Conservation (phyloP, 2,888 invertebrate species). For the Torymus tubicola region DNA sequence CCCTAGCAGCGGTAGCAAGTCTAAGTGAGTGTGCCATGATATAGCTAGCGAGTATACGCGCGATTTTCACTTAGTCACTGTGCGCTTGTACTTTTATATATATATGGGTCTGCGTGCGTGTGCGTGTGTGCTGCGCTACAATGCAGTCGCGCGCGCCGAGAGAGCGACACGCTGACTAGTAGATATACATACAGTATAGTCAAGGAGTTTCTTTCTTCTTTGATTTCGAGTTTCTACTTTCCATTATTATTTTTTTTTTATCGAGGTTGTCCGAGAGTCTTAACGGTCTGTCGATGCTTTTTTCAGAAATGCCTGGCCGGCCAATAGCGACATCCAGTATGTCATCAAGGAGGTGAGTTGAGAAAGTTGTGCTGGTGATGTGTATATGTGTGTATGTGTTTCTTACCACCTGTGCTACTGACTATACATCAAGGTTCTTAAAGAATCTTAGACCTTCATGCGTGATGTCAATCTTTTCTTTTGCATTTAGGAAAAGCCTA, state of each 20-base stretch:
- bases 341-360: constrained; percentile 82
- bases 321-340: constrained; percentile 87
- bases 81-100: too few species aligned
- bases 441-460: too few species aligned
- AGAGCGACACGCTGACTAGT: neutral
- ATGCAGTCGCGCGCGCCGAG: neutral
- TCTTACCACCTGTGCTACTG: too few species aligned
- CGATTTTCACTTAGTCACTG: constrained; percentile 41
- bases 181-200: neutral
- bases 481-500: constrained; percentile 73
- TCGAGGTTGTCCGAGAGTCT: too few species aligned
- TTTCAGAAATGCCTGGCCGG: constrained; percentile 78
- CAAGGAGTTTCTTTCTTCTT: too few species aligned
- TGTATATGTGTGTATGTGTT: too few species aligned
- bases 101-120: too few species aligned
- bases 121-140: too few species aligned
- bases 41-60: neutral
- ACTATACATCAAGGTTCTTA: too few species aligned
- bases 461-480: neutral
- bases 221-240: neutral
- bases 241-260: constrained; percentile 2
- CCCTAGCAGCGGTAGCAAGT: constrained; percentile 31
- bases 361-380: too few species aligned
- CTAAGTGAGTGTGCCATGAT: constrained; percentile 56
- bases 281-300: neutral